phyloP scores from a whole-genome alignment of 2,888 invertebrate species.

The Plutella xylostella region DNA sequence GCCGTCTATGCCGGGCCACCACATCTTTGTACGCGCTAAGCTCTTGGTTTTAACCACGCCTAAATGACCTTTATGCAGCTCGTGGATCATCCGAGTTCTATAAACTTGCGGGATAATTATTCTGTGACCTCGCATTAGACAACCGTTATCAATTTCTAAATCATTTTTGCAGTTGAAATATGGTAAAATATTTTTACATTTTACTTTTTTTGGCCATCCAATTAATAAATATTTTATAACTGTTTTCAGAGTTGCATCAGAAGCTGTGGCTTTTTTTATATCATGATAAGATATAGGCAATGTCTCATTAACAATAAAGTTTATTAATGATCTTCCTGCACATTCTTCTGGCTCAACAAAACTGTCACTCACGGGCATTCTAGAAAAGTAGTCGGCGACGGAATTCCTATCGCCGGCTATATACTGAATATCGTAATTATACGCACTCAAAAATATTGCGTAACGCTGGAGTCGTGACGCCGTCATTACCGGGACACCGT shows the following conservation, averaged over 20 bases:
- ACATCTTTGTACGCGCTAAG: slow-evolving; percentile 15
- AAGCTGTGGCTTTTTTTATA: not conserved
- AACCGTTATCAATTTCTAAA: slow-evolving; percentile 6
- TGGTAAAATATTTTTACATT: not conserved
- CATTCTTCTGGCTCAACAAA: not conserved
- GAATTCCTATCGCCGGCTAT: slow-evolving; percentile 15
- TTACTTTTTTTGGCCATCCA: not conserved
- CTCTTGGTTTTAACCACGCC: slow-evolving; percentile 18
- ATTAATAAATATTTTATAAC: not conserved
- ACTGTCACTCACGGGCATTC: not conserved
- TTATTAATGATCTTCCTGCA: not conserved
- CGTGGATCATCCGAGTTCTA: slow-evolving; percentile 11
- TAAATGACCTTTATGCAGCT: slow-evolving; percentile 14
- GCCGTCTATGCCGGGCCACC: slow-evolving; percentile 17
- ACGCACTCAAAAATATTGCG: slow-evolving; percentile 21
- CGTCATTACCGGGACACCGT: slow-evolving; percentile 22
- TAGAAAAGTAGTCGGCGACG: not conserved
- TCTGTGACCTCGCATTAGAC: slow-evolving; percentile 15
- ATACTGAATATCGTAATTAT: slow-evolving; percentile 24
- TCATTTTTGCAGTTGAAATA: not conserved
- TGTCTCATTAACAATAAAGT: not conserved
- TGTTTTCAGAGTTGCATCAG: not conserved
- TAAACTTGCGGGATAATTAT: slow-evolving; percentile 13
- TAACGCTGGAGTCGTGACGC: slow-evolving; percentile 23
- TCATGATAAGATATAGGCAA: not conserved